Base-by-base conservation (phyloP, 2,113 vertebrate genomes). In the Ancistrus triradiatus region DNA sequence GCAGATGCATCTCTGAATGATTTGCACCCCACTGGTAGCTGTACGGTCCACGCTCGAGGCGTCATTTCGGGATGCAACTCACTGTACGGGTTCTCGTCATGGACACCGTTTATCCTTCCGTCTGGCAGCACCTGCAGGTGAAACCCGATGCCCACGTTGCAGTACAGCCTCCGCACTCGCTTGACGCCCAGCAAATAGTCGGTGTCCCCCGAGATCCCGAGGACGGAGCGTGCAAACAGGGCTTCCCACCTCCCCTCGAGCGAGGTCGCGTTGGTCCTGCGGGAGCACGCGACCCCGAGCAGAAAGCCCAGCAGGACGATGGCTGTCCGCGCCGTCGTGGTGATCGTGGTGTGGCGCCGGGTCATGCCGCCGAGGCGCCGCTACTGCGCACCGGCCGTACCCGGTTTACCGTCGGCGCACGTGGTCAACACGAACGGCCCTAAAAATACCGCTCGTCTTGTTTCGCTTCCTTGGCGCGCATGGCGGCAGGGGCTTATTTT, bases 91-190 rank as follows among this genome's bases (percentile, higher is more conserved):
- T 88, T 95, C 78, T 97, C 94, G 84, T 87, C 88, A 81, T 98
- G 94, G 75, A 82, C 91, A 78, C 95, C 94, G 82, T 86, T 91
- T 83, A 98, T 93, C 87, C 84, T 83, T 84, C 94, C 92, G 74
- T 91, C 89, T 73, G 91, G 91, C 78, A 91, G 85, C 81, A 98
- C 80, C 88, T 98, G 94, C 69, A 98, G 92, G 88, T 98, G 95
- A 82, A 95, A 97, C 84, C 95, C 94, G 84, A 97, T 98, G 87
- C 95, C 95, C 83, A 95, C 91, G 83, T 97, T 97, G 92, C 95
- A 98, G 88, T 98, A 98, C 77, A 98, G 93, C 84, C 92, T 92
- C 85, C 93, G 87, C 79, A 93, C 90, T 78, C 94, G 82, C 80
- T 94, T 95, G 87, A 97, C 94, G 74, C 95, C 95, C 89, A 94